Conservation (phyloP, 2,888 invertebrate genomes). For the Eilema griseolum region DNA sequence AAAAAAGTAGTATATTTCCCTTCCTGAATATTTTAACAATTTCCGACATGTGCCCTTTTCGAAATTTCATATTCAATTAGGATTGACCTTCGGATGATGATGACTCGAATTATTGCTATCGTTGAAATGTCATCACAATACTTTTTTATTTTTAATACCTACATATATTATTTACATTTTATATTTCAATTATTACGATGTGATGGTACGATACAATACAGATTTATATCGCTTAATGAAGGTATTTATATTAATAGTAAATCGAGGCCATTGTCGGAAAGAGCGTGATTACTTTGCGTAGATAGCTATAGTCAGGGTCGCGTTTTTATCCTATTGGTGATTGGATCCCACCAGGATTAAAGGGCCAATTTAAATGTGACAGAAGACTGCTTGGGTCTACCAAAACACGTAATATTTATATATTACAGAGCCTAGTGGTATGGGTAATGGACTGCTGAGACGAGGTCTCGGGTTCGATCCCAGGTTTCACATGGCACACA, state of each 20-base stretch:
- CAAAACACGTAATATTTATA: neutral
- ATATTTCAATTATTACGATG: neutral
- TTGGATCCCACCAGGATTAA: neutral
- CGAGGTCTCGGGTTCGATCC: too few relatives aligned
- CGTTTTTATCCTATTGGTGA: neutral
- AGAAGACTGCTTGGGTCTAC: neutral
- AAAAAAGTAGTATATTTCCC: too few relatives aligned
- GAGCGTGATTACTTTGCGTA: slow-evolving; percentile 1
- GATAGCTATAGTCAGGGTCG: neutral
- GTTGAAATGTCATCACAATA: neutral
- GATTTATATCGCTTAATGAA: neutral
- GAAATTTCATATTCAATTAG: neutral
- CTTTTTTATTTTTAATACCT: neutral
- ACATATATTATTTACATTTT: neutral
- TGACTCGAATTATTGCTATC: neutral
- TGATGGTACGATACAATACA: neutral
- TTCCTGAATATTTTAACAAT: too few relatives aligned
- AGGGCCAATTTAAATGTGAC: neutral
- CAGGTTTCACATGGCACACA: too few relatives aligned
- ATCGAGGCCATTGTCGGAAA: neutral
- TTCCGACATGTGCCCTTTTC: too few relatives aligned
- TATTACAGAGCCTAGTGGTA: too few relatives aligned
- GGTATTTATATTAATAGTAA: slow-evolving; percentile 3
- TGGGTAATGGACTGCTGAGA: too few relatives aligned
- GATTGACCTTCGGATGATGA: neutral